Percentiles rank a stretch among this genome's conserved stretches.
These are phyloP conservation scores for Acanthis flammea DNA, from an alignment of 2,797 vertebrate genomes.

Conservation along the genomic window DNA sequence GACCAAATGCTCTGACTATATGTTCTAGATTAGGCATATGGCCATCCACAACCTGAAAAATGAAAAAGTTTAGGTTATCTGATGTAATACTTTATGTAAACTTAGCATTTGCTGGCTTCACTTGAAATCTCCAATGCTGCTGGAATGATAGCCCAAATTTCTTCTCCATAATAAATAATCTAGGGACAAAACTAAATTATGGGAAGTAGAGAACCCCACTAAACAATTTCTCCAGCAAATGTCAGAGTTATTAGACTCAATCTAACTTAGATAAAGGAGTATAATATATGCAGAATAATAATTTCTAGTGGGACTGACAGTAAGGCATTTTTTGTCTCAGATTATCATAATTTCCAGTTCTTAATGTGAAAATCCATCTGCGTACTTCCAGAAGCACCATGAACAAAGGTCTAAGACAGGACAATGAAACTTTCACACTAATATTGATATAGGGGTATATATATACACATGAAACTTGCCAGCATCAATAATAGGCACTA, in stretches of 20 bases:
- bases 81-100: background rate
- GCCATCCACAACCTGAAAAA: background rate
- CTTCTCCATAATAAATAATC: conserved; percentile 29
- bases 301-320: background rate
- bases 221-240: conserved; percentile 43
- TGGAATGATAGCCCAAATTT: conserved; percentile 22
- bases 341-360: background rate
- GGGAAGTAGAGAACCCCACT: background rate
- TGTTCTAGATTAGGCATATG: background rate
- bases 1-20: background rate
- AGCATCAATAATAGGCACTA: background rate
- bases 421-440: background rate
- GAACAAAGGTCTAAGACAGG: background rate
- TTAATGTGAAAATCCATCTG: background rate
- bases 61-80: background rate
- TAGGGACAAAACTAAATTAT: conserved; percentile 21
- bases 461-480: background rate
- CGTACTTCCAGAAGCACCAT: background rate
- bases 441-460: background rate
- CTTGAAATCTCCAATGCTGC: background rate
- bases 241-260: background rate
- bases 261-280: background rate
- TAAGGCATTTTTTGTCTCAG: background rate
- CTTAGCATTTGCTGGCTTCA: conserved; percentile 11
- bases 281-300: background rate